Evolutionary conservation across 2,113 vertebrate species (phyloP), one percentile per base, ranked within the genome.

Genomic region (Solea senegalensis): DNA sequence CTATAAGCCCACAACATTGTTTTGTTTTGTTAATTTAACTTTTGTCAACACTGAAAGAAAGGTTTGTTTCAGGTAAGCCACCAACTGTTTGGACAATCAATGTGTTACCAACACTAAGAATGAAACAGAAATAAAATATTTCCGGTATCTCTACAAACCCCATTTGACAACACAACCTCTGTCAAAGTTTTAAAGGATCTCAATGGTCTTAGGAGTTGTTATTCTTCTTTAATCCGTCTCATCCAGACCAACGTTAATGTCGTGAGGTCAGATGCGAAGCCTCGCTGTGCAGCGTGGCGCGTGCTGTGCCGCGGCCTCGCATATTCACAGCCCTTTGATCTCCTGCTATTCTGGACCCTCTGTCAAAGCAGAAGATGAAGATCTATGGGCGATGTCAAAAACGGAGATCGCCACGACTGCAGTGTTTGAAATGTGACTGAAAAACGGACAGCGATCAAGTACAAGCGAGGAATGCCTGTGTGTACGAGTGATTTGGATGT

Each of bases 261-360:
- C 34, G 9, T 28, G 5, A 63, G 57, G 65, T 50, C 15, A 8
- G 79, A 76, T 65, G 21, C 62, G 12, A 64, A 75, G 75, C 64
- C 65, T 65, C 48, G 27, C 55, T 15, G 61, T 66, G 59, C 39
- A 10, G 48, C 2, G 34, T 6, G 2, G 52, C 11, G 41, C 5
- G 21, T 68, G 76, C 76, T 44, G 12, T 59, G 75, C 53, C 5
- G 9, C 4, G 8, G 68, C 82, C 70, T 81, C 53, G 9, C 74
- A 59, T 70, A 81, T 83, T 74, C 69, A 43, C n/a, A 58, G 58
- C 72, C 26, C 80, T 89, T 86, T 89, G 77, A 91, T 88, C 80
- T 72, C 26, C 40, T 16, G 74, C 84, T 86, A 85, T 90, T 87
- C 84, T 72, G 65, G 69, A 68, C 73, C 43, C 27, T 10, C 8